Conservation (phyloP, 2,113 vertebrate species). For the Podiceps cristatus region DNA sequence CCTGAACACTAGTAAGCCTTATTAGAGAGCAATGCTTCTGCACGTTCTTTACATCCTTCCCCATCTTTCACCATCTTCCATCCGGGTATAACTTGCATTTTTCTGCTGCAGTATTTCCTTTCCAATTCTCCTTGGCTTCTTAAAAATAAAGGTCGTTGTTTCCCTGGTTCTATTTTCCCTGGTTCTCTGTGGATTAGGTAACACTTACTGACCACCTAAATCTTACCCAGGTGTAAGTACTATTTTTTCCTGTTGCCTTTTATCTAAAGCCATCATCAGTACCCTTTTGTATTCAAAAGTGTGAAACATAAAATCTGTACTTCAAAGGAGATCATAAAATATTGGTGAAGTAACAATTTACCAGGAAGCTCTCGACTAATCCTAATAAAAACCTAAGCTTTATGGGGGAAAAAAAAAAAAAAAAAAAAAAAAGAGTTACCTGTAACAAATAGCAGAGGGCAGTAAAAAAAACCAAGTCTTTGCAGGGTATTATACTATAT, state of each 20-base stretch:
- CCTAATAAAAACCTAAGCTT: background rate
- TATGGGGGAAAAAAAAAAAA: background rate
- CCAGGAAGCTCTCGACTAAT: background rate
- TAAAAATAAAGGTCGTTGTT: background rate
- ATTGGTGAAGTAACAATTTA: background rate
- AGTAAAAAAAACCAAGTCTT: background rate
- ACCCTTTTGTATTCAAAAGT: background rate
- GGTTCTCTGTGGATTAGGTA: background rate
- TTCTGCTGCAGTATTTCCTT: background rate
- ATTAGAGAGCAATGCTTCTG: background rate
- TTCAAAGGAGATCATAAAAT: background rate
- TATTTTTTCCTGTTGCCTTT: background rate
- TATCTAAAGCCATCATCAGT: background rate
- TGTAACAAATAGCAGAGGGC: background rate
- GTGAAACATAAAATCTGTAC: background rate
- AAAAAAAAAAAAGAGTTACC: background rate
- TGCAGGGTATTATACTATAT: background rate
- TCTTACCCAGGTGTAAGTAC: background rate
- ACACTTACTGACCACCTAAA: background rate
- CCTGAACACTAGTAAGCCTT: background rate
- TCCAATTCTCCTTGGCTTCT: background rate
- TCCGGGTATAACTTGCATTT: background rate
- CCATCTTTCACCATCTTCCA: background rate
- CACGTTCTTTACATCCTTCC: background rate
- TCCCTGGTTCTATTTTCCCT: background rate